phyloP scores from a whole-genome alignment of 2,888 invertebrate species.

The Cephus pulcher region DNA sequence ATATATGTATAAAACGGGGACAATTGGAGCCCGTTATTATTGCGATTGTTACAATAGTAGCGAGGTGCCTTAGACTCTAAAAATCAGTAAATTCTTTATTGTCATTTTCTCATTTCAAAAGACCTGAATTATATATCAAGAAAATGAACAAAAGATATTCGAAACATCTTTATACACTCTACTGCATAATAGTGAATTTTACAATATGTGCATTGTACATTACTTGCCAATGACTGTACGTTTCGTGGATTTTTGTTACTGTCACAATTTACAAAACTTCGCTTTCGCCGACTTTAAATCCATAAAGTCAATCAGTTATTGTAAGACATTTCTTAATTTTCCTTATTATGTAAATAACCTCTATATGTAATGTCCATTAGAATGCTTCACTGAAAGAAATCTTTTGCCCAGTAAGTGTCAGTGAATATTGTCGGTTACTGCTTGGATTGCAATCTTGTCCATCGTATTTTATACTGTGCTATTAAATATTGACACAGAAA shows the following conservation, averaged over 20 bases:
- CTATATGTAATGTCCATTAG: background rate
- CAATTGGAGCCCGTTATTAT: background rate
- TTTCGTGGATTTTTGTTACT: background rate
- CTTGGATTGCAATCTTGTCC: background rate
- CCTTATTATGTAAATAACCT: background rate
- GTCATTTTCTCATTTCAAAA: background rate
- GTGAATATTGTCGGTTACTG: background rate
- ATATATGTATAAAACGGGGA: background rate
- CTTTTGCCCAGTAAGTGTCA: background rate
- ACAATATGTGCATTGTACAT: background rate
- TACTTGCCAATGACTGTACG: background rate
- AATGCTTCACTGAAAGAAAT: background rate
- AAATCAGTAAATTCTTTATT: background rate
- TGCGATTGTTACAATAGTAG: background rate
- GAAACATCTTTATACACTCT: background rate
- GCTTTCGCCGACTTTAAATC: background rate
- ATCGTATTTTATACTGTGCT: background rate
- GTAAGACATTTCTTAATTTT: background rate
- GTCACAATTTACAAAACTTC: background rate
- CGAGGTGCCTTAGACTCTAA: background rate
- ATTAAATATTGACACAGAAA: background rate
- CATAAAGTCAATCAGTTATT: background rate
- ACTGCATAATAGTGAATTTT: background rate
- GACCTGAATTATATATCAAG: background rate
- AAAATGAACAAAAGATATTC: background rate